phyloP scores from a whole-genome alignment of 1,140 invertebrate species.

The Panagrolaimus sp. region DNA sequence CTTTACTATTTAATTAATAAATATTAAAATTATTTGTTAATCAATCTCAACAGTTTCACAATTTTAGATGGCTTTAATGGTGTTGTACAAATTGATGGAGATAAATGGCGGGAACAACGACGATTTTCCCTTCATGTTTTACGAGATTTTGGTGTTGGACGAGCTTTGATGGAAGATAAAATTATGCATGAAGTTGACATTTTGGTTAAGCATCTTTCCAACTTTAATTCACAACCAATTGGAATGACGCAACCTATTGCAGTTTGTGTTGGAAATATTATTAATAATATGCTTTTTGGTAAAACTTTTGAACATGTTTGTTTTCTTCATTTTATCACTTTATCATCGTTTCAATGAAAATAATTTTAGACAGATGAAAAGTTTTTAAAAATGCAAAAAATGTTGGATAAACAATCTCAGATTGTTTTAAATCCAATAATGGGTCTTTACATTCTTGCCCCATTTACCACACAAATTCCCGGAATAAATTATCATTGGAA shows the following conservation, averaged over 20 bases:
- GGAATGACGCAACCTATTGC: conserved; percentile 37
- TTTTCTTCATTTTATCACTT: not conserved
- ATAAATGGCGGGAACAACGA: conserved; percentile 83
- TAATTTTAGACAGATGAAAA: conserved; percentile 35
- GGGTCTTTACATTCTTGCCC: conserved; percentile 50
- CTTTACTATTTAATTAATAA: no score
- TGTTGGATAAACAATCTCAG: conserved; percentile 50
- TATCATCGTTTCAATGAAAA: not conserved
- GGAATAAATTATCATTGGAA: conserved; percentile 49
- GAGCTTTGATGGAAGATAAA: conserved; percentile 74
- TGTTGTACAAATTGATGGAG: conserved; percentile 67
- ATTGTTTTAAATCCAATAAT: conserved; percentile 54
- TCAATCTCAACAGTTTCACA: not conserved
- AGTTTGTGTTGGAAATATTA: conserved; percentile 57
- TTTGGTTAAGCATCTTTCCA: conserved; percentile 29
- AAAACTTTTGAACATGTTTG: conserved; percentile 50
- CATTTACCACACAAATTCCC: conserved; percentile 47
- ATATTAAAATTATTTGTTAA: no score
- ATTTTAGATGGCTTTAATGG: conserved; percentile 52
- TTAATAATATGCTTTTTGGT: conserved; percentile 56
- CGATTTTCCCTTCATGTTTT: conserved; percentile 81
- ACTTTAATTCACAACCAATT: conserved; percentile 7
- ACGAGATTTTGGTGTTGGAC: conserved; percentile 77
- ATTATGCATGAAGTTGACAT: conserved; percentile 68
- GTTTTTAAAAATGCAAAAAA: conserved; percentile 45